Evolutionary conservation across 2,797 vertebrate species (phyloP).

Genomic region (Chromis chromis): DNA sequence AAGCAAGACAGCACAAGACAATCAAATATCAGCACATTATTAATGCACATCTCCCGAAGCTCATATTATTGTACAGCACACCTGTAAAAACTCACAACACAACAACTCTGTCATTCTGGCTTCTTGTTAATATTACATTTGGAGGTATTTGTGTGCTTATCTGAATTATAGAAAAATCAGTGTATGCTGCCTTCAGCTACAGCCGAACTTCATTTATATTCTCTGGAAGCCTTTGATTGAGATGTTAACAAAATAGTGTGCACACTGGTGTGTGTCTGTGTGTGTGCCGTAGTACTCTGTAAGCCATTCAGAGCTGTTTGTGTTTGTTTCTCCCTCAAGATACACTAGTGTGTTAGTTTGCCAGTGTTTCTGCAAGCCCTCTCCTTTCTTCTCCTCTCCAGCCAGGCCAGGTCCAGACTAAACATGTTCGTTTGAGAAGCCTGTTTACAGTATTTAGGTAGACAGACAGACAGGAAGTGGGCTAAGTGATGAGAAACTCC

Average conservation of each 20-base stretch:
- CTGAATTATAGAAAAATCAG: slow-evolving; percentile 27
- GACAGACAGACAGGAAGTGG: slow-evolving; percentile 70
- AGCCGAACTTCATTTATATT: slow-evolving; percentile 41
- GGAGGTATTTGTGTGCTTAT: slow-evolving; percentile 21
- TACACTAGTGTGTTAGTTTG: slow-evolving; percentile 12
- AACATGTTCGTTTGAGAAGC: slow-evolving; percentile 62
- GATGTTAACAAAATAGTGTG: slow-evolving; percentile 29
- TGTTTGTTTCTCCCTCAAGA: slow-evolving; percentile 42
- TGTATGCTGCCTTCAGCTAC: slow-evolving; percentile 35
- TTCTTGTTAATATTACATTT: slow-evolving; percentile 40
- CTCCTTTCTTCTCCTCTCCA: slow-evolving; percentile 32
- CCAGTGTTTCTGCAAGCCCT: slow-evolving; percentile 35
- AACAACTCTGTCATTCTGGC: slow-evolving; percentile 21
- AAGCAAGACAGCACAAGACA: slow-evolving; percentile 25
- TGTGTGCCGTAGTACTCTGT: slow-evolving; percentile 26
- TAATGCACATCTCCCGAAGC: not conserved
- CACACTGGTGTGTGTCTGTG: not conserved
- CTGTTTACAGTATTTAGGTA: slow-evolving; percentile 67
- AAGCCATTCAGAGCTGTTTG: slow-evolving; percentile 24
- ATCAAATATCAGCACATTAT: slow-evolving; percentile 35
- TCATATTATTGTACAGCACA: slow-evolving; percentile 9
- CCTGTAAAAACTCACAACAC: slow-evolving; percentile 10
- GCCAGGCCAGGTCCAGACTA: slow-evolving; percentile 63
- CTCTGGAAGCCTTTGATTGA: slow-evolving; percentile 43
- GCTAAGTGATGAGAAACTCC: slow-evolving; percentile 68